A percentile compares a stretch with the other conserved stretches of the same genome.
Conservation (phyloP, 1,140 invertebrate genomes). For the Drosophila rhopaloa region DNA sequence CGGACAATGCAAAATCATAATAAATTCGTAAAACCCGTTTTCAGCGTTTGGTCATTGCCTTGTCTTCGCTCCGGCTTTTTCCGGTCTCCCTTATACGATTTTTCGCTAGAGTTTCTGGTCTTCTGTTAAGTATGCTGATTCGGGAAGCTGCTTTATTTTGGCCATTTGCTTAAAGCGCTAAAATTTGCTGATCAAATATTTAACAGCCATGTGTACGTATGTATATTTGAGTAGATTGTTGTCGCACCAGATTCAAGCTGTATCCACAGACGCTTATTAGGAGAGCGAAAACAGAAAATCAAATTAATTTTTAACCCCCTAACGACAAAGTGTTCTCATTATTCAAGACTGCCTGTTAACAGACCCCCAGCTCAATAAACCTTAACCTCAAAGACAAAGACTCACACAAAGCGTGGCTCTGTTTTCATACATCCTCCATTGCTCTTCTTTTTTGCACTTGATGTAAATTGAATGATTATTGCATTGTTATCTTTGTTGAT, state of each 20-base stretch:
- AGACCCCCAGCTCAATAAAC: conserved; percentile 24
- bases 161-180: conserved; percentile 25
- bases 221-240: conserved; percentile 33
- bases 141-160: conserved; percentile 24
- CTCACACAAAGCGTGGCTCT: conserved; percentile 39
- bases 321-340: conserved; percentile 22
- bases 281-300: conserved; percentile 5
- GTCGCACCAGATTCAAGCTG: conserved; percentile 37
- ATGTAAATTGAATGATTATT: conserved; percentile 56
- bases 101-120: conserved; percentile 4
- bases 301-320: conserved; percentile 35
- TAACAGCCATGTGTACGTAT: conserved; percentile 27
- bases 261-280: conserved; percentile 24
- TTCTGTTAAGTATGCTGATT: conserved; percentile 14
- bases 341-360: neutral
- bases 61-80: conserved; percentile 13
- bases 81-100: conserved; percentile 2
- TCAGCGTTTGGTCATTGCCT: conserved; percentile 7
- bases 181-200: conserved; percentile 57
- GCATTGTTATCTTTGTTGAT: conserved; percentile 38
- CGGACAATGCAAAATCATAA: conserved; percentile 7
- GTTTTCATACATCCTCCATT: conserved; percentile 19
- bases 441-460: conserved; percentile 20
- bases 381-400: conserved; percentile 40
- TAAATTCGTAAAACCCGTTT: conserved; percentile 13